Evolutionary conservation across 2,797 vertebrate genomes (phyloP).

Genomic region (Geotrypetes seraphini): DNA sequence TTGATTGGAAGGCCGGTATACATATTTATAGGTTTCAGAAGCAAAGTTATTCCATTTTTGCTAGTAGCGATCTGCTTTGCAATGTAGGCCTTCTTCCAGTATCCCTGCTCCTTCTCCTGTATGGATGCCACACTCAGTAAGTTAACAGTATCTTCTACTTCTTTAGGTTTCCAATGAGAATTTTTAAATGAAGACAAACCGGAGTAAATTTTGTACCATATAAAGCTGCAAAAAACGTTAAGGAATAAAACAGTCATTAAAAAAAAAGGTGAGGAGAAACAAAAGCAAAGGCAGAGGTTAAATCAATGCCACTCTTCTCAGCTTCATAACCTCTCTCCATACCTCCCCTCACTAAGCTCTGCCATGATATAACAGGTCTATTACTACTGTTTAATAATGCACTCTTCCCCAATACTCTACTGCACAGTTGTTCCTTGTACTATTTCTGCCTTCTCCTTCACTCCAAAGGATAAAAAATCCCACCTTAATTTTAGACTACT

Average conservation of each 20-base stretch:
- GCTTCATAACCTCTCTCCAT: background rate
- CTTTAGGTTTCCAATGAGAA: constrained; percentile 25
- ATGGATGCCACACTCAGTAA: constrained; percentile 18
- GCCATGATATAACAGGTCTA: too few relatives aligned
- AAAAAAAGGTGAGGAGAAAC: background rate
- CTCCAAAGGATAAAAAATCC: too few relatives aligned
- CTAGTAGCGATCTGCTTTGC: constrained; percentile 41
- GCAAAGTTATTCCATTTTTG: constrained; percentile 40
- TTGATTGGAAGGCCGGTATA: constrained; percentile 65
- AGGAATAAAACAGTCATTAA: background rate
- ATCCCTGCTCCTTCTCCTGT: constrained; percentile 41
- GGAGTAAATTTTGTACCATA: constrained; percentile 68
- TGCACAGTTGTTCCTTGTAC: too few relatives aligned
- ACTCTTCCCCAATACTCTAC: too few relatives aligned
- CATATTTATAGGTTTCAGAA: constrained; percentile 49
- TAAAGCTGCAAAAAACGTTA: constrained; percentile 39
- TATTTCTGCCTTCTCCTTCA: too few relatives aligned
- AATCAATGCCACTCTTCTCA: too few relatives aligned
- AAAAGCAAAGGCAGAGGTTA: background rate
- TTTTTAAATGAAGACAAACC: constrained; percentile 30
- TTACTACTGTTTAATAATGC: too few relatives aligned
- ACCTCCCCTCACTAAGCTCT: background rate
- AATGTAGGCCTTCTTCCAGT: constrained; percentile 75
- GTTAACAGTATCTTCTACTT: constrained; percentile 13
- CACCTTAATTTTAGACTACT: too few relatives aligned